phyloP scores from a whole-genome alignment of 2,888 invertebrate genomes.

The Automeris io region DNA sequence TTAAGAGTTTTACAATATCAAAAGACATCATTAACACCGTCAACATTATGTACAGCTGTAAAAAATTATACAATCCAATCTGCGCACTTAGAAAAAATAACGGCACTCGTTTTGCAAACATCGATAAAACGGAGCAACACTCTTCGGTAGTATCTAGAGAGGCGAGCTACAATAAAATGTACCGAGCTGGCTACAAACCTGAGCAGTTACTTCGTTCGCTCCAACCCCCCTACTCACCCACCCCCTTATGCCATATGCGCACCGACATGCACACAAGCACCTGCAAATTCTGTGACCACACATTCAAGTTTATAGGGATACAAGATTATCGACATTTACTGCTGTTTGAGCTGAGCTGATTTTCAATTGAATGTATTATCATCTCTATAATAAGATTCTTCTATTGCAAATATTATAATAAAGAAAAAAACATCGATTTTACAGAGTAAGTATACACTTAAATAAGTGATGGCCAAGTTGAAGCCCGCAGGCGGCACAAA shows the following conservation, averaged over 20 bases:
- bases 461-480: no score
- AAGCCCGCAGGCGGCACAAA: no score
- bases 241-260: constrained; percentile 57
- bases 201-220: constrained; percentile 63
- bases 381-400: no score
- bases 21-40: constrained; percentile 25
- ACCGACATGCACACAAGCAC: constrained; percentile 44
- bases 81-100: constrained; percentile 43
- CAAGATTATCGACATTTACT: constrained; percentile 45
- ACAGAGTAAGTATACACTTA: no score
- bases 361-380: no score
- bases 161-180: constrained; percentile 75
- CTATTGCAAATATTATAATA: no score
- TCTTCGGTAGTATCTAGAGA: constrained; percentile 65
- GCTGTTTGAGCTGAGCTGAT: constrained; percentile 23
- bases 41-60: constrained; percentile 35
- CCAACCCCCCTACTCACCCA: constrained; percentile 29
- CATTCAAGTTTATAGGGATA: constrained; percentile 43
- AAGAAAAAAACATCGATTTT: no score
- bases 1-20: constrained; percentile 15
- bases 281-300: constrained; percentile 46
- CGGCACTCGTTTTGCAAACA: constrained; percentile 55
- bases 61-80: constrained; percentile 47
- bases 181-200: constrained; percentile 72
- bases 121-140: constrained; percentile 53